Conservation (phyloP, 2,113 vertebrate genomes). For the Chloropsis hardwickii region DNA sequence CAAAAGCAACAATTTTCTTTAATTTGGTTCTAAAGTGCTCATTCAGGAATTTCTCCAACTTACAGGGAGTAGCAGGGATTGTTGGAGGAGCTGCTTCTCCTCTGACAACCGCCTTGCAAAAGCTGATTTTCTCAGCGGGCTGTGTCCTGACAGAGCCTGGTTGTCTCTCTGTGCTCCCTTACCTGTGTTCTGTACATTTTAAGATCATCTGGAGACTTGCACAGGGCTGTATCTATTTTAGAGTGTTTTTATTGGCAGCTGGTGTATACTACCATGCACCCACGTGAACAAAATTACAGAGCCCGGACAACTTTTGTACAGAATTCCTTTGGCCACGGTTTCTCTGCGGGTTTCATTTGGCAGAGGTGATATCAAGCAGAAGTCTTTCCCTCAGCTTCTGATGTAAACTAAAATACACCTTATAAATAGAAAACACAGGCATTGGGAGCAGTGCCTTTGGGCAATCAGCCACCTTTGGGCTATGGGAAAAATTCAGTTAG, state of each 20-base stretch:
- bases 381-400: constrained; percentile 41
- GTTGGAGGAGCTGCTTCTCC: background rate
- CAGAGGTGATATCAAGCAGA: constrained; percentile 41
- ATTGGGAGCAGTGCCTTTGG: background rate
- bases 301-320: constrained; percentile 29
- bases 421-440: constrained; percentile 43
- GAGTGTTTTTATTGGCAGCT: constrained; percentile 49
- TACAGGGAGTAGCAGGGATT: background rate
- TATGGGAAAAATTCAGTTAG: constrained; percentile 31
- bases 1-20: constrained; percentile 7
- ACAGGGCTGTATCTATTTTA: constrained; percentile 8
- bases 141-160: background rate
- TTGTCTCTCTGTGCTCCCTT: background rate
- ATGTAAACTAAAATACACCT: constrained; percentile 52
- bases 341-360: constrained; percentile 52
- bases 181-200: constrained; percentile 1
- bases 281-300: constrained; percentile 49
- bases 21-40: background rate
- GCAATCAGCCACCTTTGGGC: constrained; percentile 32
- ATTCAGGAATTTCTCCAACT: background rate
- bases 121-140: background rate
- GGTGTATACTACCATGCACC: background rate
- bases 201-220: background rate
- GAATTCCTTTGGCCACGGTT: constrained; percentile 20
- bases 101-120: background rate